Conservation (phyloP, 2,113 vertebrate species). For the Pelusios castaneus region DNA sequence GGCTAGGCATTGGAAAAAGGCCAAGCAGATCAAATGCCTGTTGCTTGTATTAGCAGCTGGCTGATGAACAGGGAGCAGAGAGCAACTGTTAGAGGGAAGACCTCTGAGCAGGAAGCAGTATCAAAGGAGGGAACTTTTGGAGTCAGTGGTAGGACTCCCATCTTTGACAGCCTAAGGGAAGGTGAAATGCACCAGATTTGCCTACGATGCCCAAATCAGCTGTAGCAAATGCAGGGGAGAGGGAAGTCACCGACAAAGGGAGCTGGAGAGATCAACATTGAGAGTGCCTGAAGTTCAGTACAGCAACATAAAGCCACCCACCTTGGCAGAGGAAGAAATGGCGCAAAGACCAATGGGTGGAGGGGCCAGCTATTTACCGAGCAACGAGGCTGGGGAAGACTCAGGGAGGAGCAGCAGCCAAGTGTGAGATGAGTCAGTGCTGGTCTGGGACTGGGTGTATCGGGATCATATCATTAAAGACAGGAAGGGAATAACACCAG, state of each 20-base stretch:
- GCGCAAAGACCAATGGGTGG: not conserved
- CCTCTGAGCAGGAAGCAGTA: not conserved
- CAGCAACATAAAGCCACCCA: not conserved
- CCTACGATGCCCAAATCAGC: not conserved
- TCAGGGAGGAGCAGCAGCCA: not conserved
- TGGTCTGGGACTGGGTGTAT: not conserved
- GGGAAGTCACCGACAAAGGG: not conserved
- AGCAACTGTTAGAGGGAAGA: not conserved
- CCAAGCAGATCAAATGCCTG: too few relatives aligned
- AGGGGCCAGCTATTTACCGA: not conserved
- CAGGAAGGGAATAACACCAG: not conserved
- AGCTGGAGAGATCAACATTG: not conserved
- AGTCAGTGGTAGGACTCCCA: not conserved
- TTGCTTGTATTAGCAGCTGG: not conserved
- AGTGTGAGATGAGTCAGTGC: not conserved
- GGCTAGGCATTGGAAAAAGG: not conserved
- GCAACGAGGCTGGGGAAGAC: not conserved
- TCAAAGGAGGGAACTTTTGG: not conserved
- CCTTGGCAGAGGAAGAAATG: not conserved
- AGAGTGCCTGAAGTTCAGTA: not conserved
- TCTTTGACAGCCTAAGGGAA: not conserved
- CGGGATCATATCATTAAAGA: not conserved
- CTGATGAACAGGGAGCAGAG: too few relatives aligned
- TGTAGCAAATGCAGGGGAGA: not conserved
- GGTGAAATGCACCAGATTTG: not conserved